Percentiles rank a stretch among this genome's conserved stretches.
phyloP scores from a whole-genome alignment of 2,797 vertebrate species.

The Lepilemur ruficaudatus region DNA sequence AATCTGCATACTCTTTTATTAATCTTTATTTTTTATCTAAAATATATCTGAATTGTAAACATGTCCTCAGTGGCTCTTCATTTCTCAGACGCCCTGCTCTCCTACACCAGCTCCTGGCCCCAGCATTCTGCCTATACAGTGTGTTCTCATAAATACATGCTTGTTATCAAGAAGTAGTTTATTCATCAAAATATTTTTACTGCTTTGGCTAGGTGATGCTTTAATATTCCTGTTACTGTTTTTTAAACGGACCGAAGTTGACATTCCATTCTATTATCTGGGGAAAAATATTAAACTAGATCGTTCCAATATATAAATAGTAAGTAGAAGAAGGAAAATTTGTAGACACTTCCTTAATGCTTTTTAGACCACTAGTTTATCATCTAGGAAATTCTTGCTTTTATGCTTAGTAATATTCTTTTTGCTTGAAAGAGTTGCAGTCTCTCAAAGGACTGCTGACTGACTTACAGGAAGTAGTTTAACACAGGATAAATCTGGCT shows the following conservation, averaged over 20 bases:
- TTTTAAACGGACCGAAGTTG: not conserved
- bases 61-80: not conserved
- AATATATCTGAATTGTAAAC: slow-evolving; percentile 13
- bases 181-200: slow-evolving; percentile 23
- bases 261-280: not conserved
- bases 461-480: not conserved
- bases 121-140: not conserved
- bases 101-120: not conserved
- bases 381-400: not conserved
- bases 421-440: not conserved
- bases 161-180: not conserved
- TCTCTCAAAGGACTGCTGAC: not conserved
- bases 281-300: not conserved
- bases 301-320: not conserved
- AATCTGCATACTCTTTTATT: not conserved
- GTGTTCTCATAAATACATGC: not conserved
- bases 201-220: not conserved
- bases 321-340: not conserved
- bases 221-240: not conserved
- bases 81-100: not conserved
- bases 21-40: not conserved
- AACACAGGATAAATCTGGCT: not conserved
- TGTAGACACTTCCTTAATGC: not conserved
- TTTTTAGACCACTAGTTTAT: not conserved
- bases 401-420: not conserved